A percentile compares a stretch with the other conserved stretches of the same genome.
Evolutionary conservation across 2,797 vertebrate species (phyloP).

Genomic region (Buceros bicornis): DNA sequence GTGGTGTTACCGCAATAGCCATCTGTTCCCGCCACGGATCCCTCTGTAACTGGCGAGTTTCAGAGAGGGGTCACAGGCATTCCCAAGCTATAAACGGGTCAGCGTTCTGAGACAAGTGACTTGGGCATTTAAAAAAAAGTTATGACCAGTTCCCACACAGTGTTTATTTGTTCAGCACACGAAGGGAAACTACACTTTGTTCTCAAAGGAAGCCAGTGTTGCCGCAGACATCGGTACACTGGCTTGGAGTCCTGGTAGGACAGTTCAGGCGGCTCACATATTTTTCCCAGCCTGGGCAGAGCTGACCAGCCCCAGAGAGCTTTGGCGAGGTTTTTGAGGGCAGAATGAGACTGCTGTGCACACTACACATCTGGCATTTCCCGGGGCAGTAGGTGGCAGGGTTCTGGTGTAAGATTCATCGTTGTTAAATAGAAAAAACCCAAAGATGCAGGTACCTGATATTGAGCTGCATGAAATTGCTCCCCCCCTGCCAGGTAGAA

Average conservation of each 20-base stretch:
- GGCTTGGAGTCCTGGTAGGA: background rate
- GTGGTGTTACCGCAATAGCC: background rate
- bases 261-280: background rate
- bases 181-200: constrained; percentile 39
- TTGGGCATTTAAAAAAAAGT: background rate
- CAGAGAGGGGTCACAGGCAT: background rate
- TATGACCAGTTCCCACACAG: background rate
- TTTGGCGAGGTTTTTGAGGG: background rate
- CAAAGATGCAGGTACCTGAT: background rate
- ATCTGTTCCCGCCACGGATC: background rate
- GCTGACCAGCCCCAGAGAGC: background rate
- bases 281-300: background rate
- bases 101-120: background rate
- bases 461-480: background rate
- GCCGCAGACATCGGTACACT: background rate
- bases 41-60: background rate
- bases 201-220: background rate
- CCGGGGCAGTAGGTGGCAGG: background rate
- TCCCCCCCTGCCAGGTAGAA: background rate
- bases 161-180: background rate
- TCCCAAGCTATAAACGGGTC: background rate
- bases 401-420: background rate
- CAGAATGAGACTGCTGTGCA: background rate
- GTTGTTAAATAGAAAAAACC: background rate
- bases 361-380: background rate